Evolutionary conservation across 2,113 vertebrate genomes (phyloP).

Genomic region (Gadus chalcogrammus): DNA sequence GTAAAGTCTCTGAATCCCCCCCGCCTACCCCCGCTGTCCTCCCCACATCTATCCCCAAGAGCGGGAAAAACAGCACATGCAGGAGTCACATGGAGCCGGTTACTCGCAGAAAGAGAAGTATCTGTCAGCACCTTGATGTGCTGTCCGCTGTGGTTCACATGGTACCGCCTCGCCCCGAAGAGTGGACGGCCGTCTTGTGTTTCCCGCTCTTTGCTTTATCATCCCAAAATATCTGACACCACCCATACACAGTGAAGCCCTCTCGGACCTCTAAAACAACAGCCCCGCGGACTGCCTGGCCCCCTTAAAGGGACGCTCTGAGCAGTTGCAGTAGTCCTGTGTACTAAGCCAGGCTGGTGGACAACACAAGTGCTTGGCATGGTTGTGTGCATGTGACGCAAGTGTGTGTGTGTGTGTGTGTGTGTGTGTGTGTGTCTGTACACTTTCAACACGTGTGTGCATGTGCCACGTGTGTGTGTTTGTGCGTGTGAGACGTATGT

Average conservation of each 20-base stretch:
- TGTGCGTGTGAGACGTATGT: too few relatives aligned
- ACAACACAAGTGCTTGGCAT: conserved; percentile 19
- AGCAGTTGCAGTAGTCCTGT: conserved; percentile 34
- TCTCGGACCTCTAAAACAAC: conserved; percentile 6
- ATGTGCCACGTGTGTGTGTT: too few relatives aligned
- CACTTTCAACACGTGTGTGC: too few relatives aligned
- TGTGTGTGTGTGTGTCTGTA: neutral
- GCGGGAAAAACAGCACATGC: too few relatives aligned
- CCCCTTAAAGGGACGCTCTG: conserved; percentile 11
- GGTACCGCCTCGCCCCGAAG: conserved; percentile 10
- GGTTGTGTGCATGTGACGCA: neutral
- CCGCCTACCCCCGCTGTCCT: neutral
- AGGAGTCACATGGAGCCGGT: too few relatives aligned
- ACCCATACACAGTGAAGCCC: neutral
- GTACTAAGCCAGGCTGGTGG: conserved; percentile 28
- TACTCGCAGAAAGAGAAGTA: neutral
- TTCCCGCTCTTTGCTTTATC: neutral
- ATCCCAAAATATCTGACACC: neutral
- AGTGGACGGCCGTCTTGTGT: conserved; percentile 6
- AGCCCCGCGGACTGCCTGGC: conserved; percentile 7
- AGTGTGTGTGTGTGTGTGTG: conserved; percentile 8
- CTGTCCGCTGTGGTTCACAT: neutral
- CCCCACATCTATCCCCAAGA: too few relatives aligned
- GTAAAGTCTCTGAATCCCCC: neutral
- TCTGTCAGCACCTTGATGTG: conserved; percentile 5